A percentile compares a stretch with the other conserved stretches of the same genome.
phyloP scores from a whole-genome alignment of 2,888 invertebrate genomes.

The Drosophila longiperda region DNA sequence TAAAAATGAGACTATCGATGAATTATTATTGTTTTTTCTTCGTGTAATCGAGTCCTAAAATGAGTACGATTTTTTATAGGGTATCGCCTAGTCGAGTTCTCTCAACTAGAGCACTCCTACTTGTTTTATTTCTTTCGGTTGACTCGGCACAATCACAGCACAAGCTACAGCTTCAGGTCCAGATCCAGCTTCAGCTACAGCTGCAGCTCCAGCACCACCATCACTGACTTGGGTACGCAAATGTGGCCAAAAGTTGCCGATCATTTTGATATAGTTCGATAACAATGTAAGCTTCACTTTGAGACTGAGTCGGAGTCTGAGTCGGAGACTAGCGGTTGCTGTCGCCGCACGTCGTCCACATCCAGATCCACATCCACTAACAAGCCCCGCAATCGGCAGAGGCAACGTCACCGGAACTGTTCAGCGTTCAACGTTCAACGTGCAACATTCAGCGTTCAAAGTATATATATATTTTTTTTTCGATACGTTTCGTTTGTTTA shows the following conservation, averaged over 20 bases:
- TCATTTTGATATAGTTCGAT: slow-evolving; percentile 82
- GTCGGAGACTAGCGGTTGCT: slow-evolving; percentile 63
- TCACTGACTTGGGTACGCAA: slow-evolving; percentile 60
- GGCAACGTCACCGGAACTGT: slow-evolving; percentile 65
- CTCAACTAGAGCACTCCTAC: background rate
- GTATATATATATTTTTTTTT: slow-evolving; percentile 23
- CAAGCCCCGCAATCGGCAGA: slow-evolving; percentile 53
- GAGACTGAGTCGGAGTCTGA: slow-evolving; percentile 1
- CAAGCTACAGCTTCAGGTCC: slow-evolving; percentile 10
- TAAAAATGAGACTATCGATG: too few species aligned
- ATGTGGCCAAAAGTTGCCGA: slow-evolving; percentile 72
- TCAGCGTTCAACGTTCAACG: slow-evolving; percentile 46
- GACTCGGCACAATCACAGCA: slow-evolving; percentile 53
- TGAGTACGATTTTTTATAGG: background rate
- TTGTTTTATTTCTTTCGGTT: slow-evolving; percentile 9
- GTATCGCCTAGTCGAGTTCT: background rate
- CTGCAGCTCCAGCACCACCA: slow-evolving; percentile 4
- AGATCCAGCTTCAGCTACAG: slow-evolving; percentile 3
- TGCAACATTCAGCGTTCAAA: slow-evolving; percentile 38
- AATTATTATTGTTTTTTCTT: too few species aligned
- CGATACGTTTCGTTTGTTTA: slow-evolving; percentile 66
- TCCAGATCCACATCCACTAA: slow-evolving; percentile 55
- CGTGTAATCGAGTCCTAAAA: background rate
- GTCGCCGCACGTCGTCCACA: slow-evolving; percentile 59
- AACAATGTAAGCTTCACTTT: slow-evolving; percentile 65